A percentile compares a stretch with the other conserved stretches of the same genome.
Conservation (phyloP, 1,140 invertebrate genomes). For the Drosophila cardini region DNA sequence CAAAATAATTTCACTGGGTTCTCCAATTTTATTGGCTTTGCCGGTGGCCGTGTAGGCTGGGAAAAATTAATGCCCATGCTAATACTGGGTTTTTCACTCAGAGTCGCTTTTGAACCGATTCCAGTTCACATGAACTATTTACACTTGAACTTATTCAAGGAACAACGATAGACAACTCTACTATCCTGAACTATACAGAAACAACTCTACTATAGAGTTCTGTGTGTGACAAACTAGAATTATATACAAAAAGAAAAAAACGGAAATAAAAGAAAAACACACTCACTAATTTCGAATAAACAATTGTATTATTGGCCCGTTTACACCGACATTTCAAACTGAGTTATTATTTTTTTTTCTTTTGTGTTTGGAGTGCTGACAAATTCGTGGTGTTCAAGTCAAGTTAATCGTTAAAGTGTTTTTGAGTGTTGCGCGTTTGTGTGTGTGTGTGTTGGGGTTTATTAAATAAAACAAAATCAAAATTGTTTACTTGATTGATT, state of each 20-base stretch:
- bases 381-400: constrained; percentile 13
- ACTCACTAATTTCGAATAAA: constrained; percentile 29
- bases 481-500: constrained; percentile 29
- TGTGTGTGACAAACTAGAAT: constrained; percentile 22
- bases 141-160: too few relatives aligned
- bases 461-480: constrained; percentile 7
- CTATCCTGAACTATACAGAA: background rate
- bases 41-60: too few relatives aligned
- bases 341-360: constrained; percentile 44
- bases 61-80: too few relatives aligned
- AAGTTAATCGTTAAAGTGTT: constrained; percentile 13
- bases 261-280: constrained; percentile 7
- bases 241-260: constrained; percentile 24
- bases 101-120: too few relatives aligned
- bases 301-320: constrained; percentile 33
- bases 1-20: too few relatives aligned
- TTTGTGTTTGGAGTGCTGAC: constrained; percentile 25
- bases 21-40: too few relatives aligned
- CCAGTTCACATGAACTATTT: too few relatives aligned
- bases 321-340: constrained; percentile 32
- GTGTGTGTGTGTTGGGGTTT: constrained; percentile 31
- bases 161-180: too few relatives aligned
- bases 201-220: background rate
- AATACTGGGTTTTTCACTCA: too few relatives aligned
- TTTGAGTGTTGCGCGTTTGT: constrained; percentile 35